Base-by-base conservation (phyloP, 2,113 vertebrate species). In the Lutjanus erythropterus region DNA sequence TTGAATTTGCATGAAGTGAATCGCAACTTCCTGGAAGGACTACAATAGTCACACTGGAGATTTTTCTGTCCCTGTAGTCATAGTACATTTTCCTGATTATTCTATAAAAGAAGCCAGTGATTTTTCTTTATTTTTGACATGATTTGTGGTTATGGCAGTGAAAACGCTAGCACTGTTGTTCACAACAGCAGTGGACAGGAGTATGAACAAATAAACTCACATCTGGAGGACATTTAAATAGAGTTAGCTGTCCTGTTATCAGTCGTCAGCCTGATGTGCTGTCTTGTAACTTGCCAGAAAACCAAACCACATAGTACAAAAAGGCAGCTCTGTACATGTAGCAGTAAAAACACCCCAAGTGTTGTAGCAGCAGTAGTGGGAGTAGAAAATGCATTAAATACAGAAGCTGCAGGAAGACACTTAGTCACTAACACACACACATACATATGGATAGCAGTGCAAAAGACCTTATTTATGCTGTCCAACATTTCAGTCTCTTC, bases 331-430 rank as follows among this genome's bases (percentile, higher is more conserved):
- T 15, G 10, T 16, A 31, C 55, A 61, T 68, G 73, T 69, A 77
- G 78, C 83, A 72, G 47, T 23, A 50, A 42, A 61, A 47, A 33
- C 31, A 31, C 5, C 3, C 4, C 7, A 0, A 16, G 18, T 47
- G 42, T 23, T 35, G 65, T 59, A 75, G 75, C 71, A 64, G 71
- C 47, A 53, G 52, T 7, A 47, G 44, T 15, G 35, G 21, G 15
- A 49, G 42, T 12, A 35, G 35, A 55, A 31, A n/a, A 19, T 25
- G 35, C 9, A 7, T 42, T 33, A 14, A 9, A 70, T 8, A 31
- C 19, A 41, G 25, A 23, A 59, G 39, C 61, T 70, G n/a, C 6
- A 27, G n/a, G 23, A 25, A 23, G 31, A n/a, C 66, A 31, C 11
- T 15, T 4, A n/a, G 5, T 23, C 49, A 65, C 35, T 19, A 19